Base-by-base conservation (phyloP, 2,113 vertebrate species). In the Scolopax mira region DNA sequence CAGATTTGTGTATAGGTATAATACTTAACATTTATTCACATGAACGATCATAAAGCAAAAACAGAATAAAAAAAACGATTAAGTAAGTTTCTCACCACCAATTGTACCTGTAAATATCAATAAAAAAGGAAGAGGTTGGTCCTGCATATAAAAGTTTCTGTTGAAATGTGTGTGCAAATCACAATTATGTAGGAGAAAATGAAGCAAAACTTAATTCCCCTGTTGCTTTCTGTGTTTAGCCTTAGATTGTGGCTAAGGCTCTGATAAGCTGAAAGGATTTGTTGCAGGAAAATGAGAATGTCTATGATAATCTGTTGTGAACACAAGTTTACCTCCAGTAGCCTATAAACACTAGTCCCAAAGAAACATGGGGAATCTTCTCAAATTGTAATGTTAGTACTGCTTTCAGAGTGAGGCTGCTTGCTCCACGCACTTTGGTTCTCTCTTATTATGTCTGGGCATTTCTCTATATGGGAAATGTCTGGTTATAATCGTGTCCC, bases 171-270 rank as follows among this genome's bases (percentile, higher is more conserved):
- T 52, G 7, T 86, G 28, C 51, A 58, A 44, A 30, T 9, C 13
- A n/a, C 0, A 1, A 10, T 61, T 66, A 57, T 0, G 4, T 11
- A 27, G 37, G n/a, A 35, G 6, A 44, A 65, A 41, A 51, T 42
- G 14, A 72, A 77, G 46, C 6, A 73, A 31, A 83, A 58, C n/a
- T 23, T 52, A n/a, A 78, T 75, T 81, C 61, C 28, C 12, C 3
- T 9, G 7, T 64, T 85, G 16, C 12, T 48, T 79, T 79, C 79
- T 66, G 15, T 73, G 42, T 73, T 90, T 39, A 55, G 64, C 58
- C 25, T 44, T 46, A 88, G 41, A 21, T 49, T 0, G 1, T 25
- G 31, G 37, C 64, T 86, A 25, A 62, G 48, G n/a, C 51, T 82
- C 0, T 14, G 35, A 31, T 39, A 41, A 88, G 6, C 25, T 71